phyloP scores from a whole-genome alignment of 2,113 vertebrate genomes.

The Peromyscus polionotus region DNA sequence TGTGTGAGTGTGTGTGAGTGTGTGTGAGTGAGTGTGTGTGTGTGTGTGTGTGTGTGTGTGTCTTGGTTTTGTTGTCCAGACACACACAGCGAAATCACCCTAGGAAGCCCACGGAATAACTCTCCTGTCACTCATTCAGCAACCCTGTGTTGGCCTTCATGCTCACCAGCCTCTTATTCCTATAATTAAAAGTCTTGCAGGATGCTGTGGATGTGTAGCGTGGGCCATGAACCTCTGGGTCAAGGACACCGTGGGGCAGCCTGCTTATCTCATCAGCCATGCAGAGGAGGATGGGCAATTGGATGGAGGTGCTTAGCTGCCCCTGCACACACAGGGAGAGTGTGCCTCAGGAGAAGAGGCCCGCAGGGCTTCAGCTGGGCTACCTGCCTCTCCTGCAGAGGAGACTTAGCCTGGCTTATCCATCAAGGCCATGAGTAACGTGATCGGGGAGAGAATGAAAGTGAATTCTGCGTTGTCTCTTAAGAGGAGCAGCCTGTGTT shows the following conservation, averaged over 20 bases:
- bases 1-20: background rate
- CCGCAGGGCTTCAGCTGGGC: slow-evolving; percentile 16
- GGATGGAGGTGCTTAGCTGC: background rate
- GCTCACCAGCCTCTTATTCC: background rate
- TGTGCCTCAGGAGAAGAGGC: slow-evolving; percentile 48
- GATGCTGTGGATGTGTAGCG: slow-evolving; percentile 69
- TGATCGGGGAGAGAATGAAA: background rate
- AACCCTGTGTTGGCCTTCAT: background rate
- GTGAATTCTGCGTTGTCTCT: background rate
- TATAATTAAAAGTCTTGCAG: slow-evolving; percentile 60
- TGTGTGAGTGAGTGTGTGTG: background rate
- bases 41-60: background rate
- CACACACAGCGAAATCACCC: background rate
- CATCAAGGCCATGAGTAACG: background rate
- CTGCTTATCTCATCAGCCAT: slow-evolving; percentile 72
- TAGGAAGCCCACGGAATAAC: background rate
- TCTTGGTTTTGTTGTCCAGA: background rate
- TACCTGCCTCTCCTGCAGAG: background rate
- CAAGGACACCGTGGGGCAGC: slow-evolving; percentile 72
- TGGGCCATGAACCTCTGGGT: slow-evolving; percentile 68
- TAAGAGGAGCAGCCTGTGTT: background rate
- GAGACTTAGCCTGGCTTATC: background rate
- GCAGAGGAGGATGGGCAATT: slow-evolving; percentile 29
- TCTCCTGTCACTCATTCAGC: too few relatives aligned
- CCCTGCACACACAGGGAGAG: slow-evolving; percentile 32